Conservation (phyloP, 1,140 invertebrate genomes). For the Grapholita molesta region DNA sequence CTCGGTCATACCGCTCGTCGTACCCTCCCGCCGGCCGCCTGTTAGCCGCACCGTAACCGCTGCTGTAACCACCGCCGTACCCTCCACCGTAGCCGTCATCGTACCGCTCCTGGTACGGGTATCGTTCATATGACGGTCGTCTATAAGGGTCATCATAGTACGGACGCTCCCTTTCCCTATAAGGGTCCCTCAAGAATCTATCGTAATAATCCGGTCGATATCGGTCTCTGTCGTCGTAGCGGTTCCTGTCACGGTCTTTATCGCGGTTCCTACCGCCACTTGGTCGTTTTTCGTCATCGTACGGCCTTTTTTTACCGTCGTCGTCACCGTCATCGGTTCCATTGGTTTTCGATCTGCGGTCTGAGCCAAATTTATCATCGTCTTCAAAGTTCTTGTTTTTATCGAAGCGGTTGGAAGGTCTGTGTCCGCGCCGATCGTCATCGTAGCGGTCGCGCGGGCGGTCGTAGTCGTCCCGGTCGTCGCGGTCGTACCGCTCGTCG, state of each 20-base stretch:
- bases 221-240: slow-evolving; percentile 63
- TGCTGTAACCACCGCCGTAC: slow-evolving; percentile 46
- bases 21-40: slow-evolving; percentile 56
- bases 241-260: slow-evolving; percentile 55
- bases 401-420: slow-evolving; percentile 47
- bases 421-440: slow-evolving; percentile 47
- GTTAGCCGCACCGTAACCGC: slow-evolving; percentile 59
- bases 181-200: slow-evolving; percentile 22
- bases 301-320: slow-evolving; percentile 39
- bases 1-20: slow-evolving; percentile 64
- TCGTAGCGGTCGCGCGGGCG: slow-evolving; percentile 30
- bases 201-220: slow-evolving; percentile 61
- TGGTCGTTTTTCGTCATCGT: slow-evolving; percentile 47
- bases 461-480: slow-evolving; percentile 41
- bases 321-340: slow-evolving; percentile 51
- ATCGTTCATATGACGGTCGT: slow-evolving; percentile 50
- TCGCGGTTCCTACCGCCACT: slow-evolving; percentile 31
- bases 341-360: slow-evolving; percentile 47
- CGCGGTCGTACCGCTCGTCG: slow-evolving; percentile 50
- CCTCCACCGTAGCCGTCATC: slow-evolving; percentile 53
- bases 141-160: slow-evolving; percentile 55
- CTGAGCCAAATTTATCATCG: slow-evolving; percentile 33
- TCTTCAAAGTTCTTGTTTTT: slow-evolving; percentile 47
- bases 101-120: slow-evolving; percentile 50
- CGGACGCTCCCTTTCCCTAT: slow-evolving; percentile 27